Base-by-base conservation (phyloP, 1,140 invertebrate genomes). In the Thaumetopoea pityocampa region DNA sequence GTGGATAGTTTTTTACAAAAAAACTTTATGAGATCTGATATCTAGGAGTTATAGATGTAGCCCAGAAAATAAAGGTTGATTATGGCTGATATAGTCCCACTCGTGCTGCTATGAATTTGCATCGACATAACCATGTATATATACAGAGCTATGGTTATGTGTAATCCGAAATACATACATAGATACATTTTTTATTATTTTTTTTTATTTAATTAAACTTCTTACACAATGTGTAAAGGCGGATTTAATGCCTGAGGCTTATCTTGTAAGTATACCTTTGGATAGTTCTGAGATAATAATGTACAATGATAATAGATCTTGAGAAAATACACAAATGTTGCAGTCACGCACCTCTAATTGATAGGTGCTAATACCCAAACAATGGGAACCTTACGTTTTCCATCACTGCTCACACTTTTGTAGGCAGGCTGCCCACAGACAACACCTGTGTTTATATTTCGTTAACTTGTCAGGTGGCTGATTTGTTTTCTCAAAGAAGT, bases 401-500 rank as follows among this genome's bases (percentile, higher is more conserved):
- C 61, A 65, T 48, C 61, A 57, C 54, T 64, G 66, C 53, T 61
- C 54, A 65, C 57, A 63, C 49, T 49, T 56, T 41, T 49, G 30
- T 14, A 28, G 14, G 28, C 49, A 57, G 50, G 51, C 29, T 36
- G 23, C 19, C 24, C 8, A 29, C 22, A 45, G 40, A 41, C 37
- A 33, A 43, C 64, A 70, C 56, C 64, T 67, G 64, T 70, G 50
- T 66, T 67, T 63, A 33, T 49, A 37, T 58, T 67, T 60, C 34
- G 51, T 64, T 61, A 59, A 37, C 19, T 42, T 32, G 32, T 43
- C 22, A 10, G 3, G 27, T 22, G 30, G 18, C 16, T 9, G 16
- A 28, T 35, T 43, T 35, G 6, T 22, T 8, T 8, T 32, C 32
- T 30, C 22, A 12, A n/a, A 32, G 23, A 41, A 22, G 16, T 16